A percentile compares a stretch with the other conserved stretches of the same genome.
Conservation (phyloP, 1,140 invertebrate genomes). For the Oncopodura yosiiana region DNA sequence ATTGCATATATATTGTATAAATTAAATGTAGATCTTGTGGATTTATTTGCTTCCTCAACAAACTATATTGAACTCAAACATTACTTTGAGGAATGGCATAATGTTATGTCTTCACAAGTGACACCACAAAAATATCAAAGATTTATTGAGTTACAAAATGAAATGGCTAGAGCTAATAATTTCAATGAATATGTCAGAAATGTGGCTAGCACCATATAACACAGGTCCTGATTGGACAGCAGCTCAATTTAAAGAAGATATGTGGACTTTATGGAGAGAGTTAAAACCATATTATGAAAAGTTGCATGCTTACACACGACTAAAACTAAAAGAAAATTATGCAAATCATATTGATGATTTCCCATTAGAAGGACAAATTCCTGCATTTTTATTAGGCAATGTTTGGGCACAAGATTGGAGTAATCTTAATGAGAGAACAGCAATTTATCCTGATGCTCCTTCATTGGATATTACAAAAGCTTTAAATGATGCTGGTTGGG, state of each 20-base stretch:
- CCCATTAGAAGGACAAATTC: background rate
- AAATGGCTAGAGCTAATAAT: constrained; percentile 19
- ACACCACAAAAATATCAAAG: constrained; percentile 4
- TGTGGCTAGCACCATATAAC: constrained; percentile 15
- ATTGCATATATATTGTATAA: background rate
- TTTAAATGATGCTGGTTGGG: background rate
- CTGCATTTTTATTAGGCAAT: background rate
- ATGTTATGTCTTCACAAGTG: constrained; percentile 38
- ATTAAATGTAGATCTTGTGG: constrained; percentile 35
- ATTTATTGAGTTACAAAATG: constrained; percentile 18
- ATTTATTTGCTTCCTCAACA: constrained; percentile 55
- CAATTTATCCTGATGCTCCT: background rate
- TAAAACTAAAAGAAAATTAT: constrained; percentile 47
- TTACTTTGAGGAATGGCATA: constrained; percentile 43
- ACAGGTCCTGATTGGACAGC: constrained; percentile 32
- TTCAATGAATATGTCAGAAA: constrained; percentile 23
- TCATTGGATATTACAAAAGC: background rate
- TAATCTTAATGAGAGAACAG: background rate
- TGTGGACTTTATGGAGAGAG: constrained; percentile 57
- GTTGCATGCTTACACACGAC: constrained; percentile 75
- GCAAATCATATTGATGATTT: background rate
- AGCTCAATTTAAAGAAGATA: constrained; percentile 49
- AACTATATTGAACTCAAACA: constrained; percentile 68
- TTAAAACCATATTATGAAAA: constrained; percentile 71
- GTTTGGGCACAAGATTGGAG: constrained; percentile 4